Evolutionary conservation across 2,113 vertebrate species (phyloP).

Genomic region (Excalfactoria chinensis): DNA sequence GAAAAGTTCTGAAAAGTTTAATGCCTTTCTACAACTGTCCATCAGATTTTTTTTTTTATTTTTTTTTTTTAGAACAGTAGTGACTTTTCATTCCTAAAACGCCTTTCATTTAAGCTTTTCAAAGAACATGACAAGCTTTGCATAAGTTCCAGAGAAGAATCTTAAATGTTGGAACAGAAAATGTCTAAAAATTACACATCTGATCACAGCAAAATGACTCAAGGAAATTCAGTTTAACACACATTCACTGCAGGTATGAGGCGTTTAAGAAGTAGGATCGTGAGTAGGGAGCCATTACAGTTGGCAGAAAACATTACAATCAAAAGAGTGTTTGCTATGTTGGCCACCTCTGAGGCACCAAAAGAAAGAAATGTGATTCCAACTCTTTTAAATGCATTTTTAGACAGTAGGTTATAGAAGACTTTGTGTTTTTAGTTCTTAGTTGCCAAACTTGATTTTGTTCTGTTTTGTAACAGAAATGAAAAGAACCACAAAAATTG

Average conservation of each 20-base stretch:
- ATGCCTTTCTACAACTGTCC: not conserved
- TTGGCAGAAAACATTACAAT: not conserved
- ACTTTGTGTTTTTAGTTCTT: not conserved
- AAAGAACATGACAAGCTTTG: not conserved
- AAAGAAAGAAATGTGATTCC: not conserved
- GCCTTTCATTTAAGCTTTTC: not conserved
- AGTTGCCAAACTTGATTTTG: not conserved
- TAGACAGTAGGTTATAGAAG: not conserved
- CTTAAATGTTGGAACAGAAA: not conserved
- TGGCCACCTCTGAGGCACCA: not conserved
- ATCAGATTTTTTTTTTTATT: too few relatives aligned
- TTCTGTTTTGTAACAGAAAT: constrained; percentile 1
- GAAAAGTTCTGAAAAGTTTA: not conserved
- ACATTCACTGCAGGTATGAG: not conserved
- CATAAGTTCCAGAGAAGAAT: not conserved
- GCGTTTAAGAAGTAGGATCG: not conserved
- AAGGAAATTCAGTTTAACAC: not conserved
- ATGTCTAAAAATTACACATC: not conserved
- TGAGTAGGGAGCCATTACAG: not conserved
- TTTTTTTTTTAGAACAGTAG: not conserved
- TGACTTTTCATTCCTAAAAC: not conserved
- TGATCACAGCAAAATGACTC: not conserved
- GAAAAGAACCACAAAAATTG: not conserved
- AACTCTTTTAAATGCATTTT: not conserved
- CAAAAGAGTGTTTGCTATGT: not conserved